Evolutionary conservation across 2,797 vertebrate species (phyloP).

Genomic region (Benthosema pterotum): DNA sequence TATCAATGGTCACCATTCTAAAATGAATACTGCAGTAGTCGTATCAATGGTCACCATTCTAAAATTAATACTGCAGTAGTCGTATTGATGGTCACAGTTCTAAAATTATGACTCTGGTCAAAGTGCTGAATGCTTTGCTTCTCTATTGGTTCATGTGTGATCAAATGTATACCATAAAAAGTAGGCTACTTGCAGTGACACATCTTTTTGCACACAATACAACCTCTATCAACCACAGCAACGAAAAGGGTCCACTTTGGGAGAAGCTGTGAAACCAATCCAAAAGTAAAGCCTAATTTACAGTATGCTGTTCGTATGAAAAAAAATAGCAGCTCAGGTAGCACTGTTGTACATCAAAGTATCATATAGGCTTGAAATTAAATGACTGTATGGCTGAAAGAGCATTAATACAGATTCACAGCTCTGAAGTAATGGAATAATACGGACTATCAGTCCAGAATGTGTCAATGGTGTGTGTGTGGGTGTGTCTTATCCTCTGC

Average conservation of each 20-base stretch:
- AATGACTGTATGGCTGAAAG: conserved; percentile 29
- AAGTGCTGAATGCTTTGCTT: conserved; percentile 54
- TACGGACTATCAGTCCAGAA: conserved; percentile 44
- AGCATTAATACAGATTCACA: conserved; percentile 19
- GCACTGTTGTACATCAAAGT: no score
- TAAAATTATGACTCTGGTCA: conserved; percentile 35
- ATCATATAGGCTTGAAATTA: no score
- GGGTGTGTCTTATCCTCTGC: conserved; percentile 68
- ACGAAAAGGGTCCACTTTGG: no score
- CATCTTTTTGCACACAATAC: no score
- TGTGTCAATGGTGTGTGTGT: conserved; percentile 6
- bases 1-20: no score
- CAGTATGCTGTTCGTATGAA: background rate
- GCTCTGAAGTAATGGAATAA: conserved; percentile 26
- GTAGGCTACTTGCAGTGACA: background rate
- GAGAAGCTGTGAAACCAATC: no score
- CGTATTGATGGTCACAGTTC: background rate
- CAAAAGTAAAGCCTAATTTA: background rate
- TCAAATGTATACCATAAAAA: conserved; percentile 14
- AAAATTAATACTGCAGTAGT: no score
- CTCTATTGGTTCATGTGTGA: conserved; percentile 18
- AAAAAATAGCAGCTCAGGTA: conserved; percentile 1
- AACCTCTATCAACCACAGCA: no score
- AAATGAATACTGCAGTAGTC: no score
- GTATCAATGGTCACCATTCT: no score